phyloP scores from a whole-genome alignment of 2,113 vertebrate genomes.

The Aldabrachelys gigantea region DNA sequence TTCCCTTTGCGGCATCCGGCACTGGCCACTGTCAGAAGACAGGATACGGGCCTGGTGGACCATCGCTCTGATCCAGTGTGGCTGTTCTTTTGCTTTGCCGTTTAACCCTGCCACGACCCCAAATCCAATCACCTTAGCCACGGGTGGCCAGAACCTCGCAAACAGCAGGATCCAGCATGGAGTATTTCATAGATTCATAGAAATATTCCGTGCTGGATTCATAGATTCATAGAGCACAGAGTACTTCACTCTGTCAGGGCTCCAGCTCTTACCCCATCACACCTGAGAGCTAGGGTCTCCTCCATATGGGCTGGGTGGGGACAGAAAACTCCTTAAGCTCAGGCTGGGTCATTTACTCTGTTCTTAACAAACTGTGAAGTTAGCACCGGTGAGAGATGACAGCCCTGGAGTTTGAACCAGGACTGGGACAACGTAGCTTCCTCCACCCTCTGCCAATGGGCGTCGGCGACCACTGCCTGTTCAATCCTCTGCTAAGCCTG shows the following conservation, averaged over 20 bases:
- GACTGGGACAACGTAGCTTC: too few relatives aligned
- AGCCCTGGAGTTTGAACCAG: too few relatives aligned
- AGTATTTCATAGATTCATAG: not conserved
- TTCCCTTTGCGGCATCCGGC: too few relatives aligned
- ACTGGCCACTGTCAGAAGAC: too few relatives aligned
- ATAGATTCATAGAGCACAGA: not conserved
- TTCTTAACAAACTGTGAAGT: too few relatives aligned
- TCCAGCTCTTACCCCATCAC: not conserved
- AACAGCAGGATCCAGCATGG: not conserved
- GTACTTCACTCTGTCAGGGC: not conserved
- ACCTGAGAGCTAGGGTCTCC: not conserved
- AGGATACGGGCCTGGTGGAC: too few relatives aligned
- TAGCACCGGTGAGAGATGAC: too few relatives aligned
- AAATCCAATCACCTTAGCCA: not conserved
- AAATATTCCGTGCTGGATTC: too few relatives aligned
- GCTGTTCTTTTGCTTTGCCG: not conserved
- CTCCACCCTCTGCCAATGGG: too few relatives aligned
- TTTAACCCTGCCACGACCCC: not conserved
- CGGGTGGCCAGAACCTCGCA: not conserved
- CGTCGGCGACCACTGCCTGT: too few relatives aligned
- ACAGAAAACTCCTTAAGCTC: not conserved
- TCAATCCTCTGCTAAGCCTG: too few relatives aligned
- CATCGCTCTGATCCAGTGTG: not conserved
- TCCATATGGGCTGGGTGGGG: not conserved
- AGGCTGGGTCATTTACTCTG: too few relatives aligned